phyloP scores from a whole-genome alignment of 2,113 vertebrate genomes.

The Poeciliopsis prolifica region DNA sequence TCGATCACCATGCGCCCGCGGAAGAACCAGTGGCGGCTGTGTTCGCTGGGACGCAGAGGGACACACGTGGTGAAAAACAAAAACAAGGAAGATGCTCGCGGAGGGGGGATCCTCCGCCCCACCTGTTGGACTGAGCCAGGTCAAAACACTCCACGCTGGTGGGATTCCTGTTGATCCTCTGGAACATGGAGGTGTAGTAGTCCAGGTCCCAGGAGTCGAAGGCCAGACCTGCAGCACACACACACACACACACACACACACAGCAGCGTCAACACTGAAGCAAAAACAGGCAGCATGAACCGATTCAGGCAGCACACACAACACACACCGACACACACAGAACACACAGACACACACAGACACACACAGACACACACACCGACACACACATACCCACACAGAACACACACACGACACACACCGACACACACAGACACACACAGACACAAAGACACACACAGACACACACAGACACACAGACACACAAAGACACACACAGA shows the following conservation, averaged over 20 bases:
- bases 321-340: not conserved
- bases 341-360: not conserved
- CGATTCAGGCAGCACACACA: not conserved
- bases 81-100: not conserved
- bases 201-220: constrained; percentile 92
- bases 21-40: constrained; percentile 97
- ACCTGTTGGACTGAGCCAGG: constrained; percentile 94
- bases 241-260: constrained; percentile 1
- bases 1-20: constrained; percentile 86
- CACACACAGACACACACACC: too few relatives aligned
- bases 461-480: not conserved
- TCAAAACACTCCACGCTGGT: constrained; percentile 92
- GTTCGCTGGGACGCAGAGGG: constrained; percentile 80
- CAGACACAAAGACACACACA: too few relatives aligned
- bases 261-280: not conserved
- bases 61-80: not conserved
- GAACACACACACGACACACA: not conserved
- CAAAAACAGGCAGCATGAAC: not conserved
- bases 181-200: constrained; percentile 87
- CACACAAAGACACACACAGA: not conserved
- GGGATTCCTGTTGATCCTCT: constrained; percentile 85
- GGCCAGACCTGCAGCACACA: constrained; percentile 81
- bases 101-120: not conserved
- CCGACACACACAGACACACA: not conserved
- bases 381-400: not conserved